Base-by-base conservation (phyloP, 2,113 vertebrate species). In the Porphyrio hochstetteri region DNA sequence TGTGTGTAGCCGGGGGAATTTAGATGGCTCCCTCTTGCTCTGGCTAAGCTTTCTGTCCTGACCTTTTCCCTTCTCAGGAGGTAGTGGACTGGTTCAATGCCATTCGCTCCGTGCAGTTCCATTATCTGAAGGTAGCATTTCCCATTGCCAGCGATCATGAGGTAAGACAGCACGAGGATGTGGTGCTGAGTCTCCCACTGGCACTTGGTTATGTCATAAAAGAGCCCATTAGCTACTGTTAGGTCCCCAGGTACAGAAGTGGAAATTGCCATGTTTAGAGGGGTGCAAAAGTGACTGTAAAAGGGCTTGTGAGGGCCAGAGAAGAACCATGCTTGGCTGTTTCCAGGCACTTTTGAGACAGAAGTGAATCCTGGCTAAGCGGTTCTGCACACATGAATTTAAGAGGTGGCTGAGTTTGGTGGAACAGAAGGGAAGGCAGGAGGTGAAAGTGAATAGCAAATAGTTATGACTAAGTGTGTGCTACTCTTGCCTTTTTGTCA, bases 41-140 rank as follows among this genome's bases (percentile, higher is more conserved):
- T 60, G 53, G 33, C 33, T 88, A 21, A 95, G 60, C 36, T 46
- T 78, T 91, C 57, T 93, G 40, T 86, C 23, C 52, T 75, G 50
- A 78, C 44, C 68, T 90, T 92, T 68, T 85, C 33, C 36, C 0
- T 91, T 40, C 71, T 81, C 71, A 99, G 99, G 99, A 98, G 92
- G 98, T 99, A 29, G 99, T 99, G 33, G 98, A 99, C 95, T 99
- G 99, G 99, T 98, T 98, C 94, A 99, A 99, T 16, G 97, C 98
- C 28, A 99, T 99, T 61, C 98, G 99, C 46, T 98, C 98, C 0
- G 98, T 98, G 88, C 98, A 99, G 97, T 98, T 99, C 91, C 98
- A 99, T 93, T 99, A 99, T 81, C 97, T 99, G 91, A 98, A 99
- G 93, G 98, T 99, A 90, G 99, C 99, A 5, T 99, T 99, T 96